Percentiles rank a stretch among this genome's conserved stretches.
These are phyloP conservation scores for Nycticorax nycticorax DNA, from an alignment of 2,113 vertebrate genomes.

Conservation along the genomic window DNA sequence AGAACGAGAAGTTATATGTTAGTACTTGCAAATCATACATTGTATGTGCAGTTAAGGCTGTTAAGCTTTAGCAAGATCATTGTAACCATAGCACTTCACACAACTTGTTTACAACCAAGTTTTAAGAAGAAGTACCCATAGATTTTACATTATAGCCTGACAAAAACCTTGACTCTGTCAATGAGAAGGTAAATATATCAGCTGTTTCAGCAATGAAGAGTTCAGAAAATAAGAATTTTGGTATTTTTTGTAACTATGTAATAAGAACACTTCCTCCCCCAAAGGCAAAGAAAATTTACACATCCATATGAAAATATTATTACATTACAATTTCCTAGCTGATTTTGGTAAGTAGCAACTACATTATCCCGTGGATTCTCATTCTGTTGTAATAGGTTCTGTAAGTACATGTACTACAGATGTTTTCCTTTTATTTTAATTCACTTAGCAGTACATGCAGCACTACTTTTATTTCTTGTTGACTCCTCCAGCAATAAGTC, in stretches of 20 bases:
- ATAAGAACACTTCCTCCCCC: not conserved
- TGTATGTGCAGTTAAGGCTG: slow-evolving; percentile 75
- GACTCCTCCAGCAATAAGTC: not conserved
- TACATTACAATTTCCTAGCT: not conserved
- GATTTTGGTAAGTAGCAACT: not conserved
- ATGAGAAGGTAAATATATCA: not conserved
- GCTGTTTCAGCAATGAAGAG: not conserved
- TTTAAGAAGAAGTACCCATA: slow-evolving; percentile 54
- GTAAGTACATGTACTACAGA: not conserved
- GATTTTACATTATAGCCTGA: not conserved
- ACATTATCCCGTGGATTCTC: not conserved
- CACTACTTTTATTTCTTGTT: not conserved
- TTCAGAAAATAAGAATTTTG: not conserved
- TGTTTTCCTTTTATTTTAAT: not conserved
- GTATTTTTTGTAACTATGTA: not conserved
- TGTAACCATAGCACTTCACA: slow-evolving; percentile 4
- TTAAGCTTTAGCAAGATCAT: slow-evolving; percentile 43
- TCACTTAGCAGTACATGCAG: not conserved
- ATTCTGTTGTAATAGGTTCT: not conserved
- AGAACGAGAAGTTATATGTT: slow-evolving; percentile 80
- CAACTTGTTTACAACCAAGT: not conserved
- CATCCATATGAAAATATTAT: not conserved
- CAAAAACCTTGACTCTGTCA: not conserved
- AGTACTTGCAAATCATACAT: slow-evolving; percentile 77
- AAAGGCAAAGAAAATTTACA: not conserved